A percentile compares a stretch with the other conserved stretches of the same genome.
Evolutionary conservation across 1,140 invertebrate species (phyloP).

Genomic region (Scaptomyza hsui): DNA sequence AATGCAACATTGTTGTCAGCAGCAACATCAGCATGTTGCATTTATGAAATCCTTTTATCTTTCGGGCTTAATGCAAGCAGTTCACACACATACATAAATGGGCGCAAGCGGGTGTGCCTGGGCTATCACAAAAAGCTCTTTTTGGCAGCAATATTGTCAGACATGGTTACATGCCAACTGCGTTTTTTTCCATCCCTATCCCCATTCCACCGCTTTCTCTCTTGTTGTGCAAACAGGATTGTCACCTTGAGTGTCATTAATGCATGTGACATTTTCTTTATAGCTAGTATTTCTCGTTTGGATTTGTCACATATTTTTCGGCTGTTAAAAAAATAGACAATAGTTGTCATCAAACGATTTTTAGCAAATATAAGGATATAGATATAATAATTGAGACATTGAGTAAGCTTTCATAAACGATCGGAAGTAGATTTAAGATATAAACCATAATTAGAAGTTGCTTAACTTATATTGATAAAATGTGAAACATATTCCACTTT

Average conservation of each 20-base stretch:
- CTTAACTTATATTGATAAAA: too few species aligned
- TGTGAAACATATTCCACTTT: too few species aligned
- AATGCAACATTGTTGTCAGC: constrained; percentile 76
- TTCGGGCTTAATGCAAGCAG: constrained; percentile 66
- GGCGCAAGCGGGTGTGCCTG: constrained; percentile 24
- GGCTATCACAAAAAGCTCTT: constrained; percentile 68
- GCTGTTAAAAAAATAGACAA: constrained; percentile 30
- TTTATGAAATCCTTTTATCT: constrained; percentile 81
- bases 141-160: constrained; percentile 79
- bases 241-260: constrained; percentile 80
- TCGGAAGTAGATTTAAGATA: too few species aligned
- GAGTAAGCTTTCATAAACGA: too few species aligned
- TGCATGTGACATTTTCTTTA: constrained; percentile 79
- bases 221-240: constrained; percentile 58
- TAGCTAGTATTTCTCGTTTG: constrained; percentile 57
- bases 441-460: too few species aligned
- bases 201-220: not conserved
- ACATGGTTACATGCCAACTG: constrained; percentile 56
- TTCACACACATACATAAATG: constrained; percentile 23
- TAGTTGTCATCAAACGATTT: constrained; percentile 16
- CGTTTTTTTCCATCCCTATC: too few species aligned
- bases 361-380: not conserved
- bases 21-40: constrained; percentile 76
- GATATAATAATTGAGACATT: too few species aligned
- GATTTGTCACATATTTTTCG: constrained; percentile 40